These are phyloP conservation scores for Bothrops alternatus DNA, from an alignment of 2,797 vertebrate species.

Conservation along the genomic window DNA sequence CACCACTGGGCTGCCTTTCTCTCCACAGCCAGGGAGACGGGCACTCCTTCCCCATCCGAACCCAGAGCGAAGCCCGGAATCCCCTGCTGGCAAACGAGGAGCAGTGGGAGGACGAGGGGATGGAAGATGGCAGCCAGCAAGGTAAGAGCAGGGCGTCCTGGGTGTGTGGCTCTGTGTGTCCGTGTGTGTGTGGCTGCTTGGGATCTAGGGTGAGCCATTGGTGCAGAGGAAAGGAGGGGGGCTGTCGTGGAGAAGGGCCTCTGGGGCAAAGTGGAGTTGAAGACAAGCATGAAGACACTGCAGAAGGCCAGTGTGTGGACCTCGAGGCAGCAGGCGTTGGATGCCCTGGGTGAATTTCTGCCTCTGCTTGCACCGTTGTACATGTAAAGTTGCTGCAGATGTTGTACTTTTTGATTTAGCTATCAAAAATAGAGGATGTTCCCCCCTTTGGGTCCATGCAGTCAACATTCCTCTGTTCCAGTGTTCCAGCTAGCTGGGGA, in stretches of 20 bases:
- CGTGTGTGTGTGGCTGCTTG: not conserved
- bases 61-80: slow-evolving; percentile 82
- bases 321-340: not conserved
- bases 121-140: slow-evolving; percentile 79
- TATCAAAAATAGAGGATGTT: not conserved
- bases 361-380: not conserved
- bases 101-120: slow-evolving; percentile 87
- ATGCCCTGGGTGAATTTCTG: not conserved
- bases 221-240: not conserved
- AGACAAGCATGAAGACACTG: not conserved
- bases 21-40: slow-evolving; percentile 87
- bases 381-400: not conserved
- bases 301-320: not conserved
- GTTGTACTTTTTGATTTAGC: not conserved
- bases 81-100: slow-evolving; percentile 86
- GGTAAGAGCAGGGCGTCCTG: slow-evolving; percentile 70
- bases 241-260: not conserved
- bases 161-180: no score
- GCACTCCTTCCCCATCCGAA: slow-evolving; percentile 88
- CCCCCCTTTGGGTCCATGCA: not conserved
- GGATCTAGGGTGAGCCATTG: not conserved
- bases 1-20: not conserved
- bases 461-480: not conserved
- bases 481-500: not conserved
- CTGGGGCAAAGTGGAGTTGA: not conserved